A percentile compares a stretch with the other conserved stretches of the same genome.
Conservation (phyloP, 2,113 vertebrate species). For the Ciconia stormi region DNA sequence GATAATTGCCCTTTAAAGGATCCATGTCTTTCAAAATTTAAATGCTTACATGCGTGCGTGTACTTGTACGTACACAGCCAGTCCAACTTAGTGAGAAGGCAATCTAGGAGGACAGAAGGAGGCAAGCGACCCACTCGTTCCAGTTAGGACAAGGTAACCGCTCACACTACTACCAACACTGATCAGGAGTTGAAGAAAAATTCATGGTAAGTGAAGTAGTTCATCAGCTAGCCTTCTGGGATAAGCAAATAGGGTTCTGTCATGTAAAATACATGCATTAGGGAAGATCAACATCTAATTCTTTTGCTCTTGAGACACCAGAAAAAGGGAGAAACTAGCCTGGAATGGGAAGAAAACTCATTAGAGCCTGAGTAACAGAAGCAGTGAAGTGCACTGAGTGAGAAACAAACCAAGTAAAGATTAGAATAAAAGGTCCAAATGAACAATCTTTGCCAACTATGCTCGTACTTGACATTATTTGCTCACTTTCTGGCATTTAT, state of each 20-base stretch:
- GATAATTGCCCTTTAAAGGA: not conserved
- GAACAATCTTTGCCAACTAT: not conserved
- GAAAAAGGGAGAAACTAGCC: not conserved
- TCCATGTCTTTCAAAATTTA: not conserved
- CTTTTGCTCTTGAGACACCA: not conserved
- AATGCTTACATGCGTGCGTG: rapidly evolving
- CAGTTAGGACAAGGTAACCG: not conserved
- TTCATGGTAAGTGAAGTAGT: rapidly evolving
- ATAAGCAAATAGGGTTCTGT: not conserved
- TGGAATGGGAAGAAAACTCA: not conserved
- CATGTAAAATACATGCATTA: rapidly evolving
- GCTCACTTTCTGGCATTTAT: not conserved
- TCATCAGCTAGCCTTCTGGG: not conserved
- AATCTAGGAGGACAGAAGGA: not conserved
- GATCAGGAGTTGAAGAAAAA: not conserved
- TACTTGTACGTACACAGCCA: not conserved
- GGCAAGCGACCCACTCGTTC: rapidly evolving
- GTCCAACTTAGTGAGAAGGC: not conserved
- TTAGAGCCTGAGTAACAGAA: not conserved
- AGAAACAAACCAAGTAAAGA: not conserved
- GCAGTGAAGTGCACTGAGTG: not conserved
- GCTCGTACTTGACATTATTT: not conserved
- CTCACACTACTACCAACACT: rapidly evolving
- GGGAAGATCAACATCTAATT: not conserved
- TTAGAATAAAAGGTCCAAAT: not conserved